Percentiles rank a stretch among this genome's conserved stretches.
phyloP scores from a whole-genome alignment of 2,113 vertebrate genomes.

The Lepus americanus region DNA sequence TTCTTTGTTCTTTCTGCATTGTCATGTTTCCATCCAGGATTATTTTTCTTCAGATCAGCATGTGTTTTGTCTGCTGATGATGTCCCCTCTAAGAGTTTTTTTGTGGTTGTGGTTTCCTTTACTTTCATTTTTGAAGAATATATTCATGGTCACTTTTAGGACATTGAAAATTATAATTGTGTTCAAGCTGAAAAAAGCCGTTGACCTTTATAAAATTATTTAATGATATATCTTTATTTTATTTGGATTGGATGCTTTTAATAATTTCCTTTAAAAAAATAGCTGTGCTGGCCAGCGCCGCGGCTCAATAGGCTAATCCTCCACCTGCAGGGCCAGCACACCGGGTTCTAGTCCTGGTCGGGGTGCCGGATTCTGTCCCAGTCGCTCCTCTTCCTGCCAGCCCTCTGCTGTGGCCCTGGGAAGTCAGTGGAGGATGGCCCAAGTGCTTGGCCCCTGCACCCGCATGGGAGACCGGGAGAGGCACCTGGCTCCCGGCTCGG shows the following conservation, averaged over 20 bases:
- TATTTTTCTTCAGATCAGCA: neutral
- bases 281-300: too few species aligned
- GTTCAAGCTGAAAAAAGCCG: neutral
- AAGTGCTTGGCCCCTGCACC: too few species aligned
- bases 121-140: neutral
- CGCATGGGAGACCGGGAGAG: too few species aligned
- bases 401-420: too few species aligned
- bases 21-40: neutral
- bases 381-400: too few species aligned
- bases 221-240: conserved; percentile 9
- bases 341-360: too few species aligned
- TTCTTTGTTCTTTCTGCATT: neutral
- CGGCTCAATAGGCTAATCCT: too few species aligned
- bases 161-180: conserved; percentile 29
- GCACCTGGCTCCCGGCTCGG: too few species aligned
- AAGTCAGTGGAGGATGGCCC: too few species aligned
- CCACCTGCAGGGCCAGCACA: too few species aligned
- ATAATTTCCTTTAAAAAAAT: neutral
- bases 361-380: too few species aligned
- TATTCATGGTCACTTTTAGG: neutral
- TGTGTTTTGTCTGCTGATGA: neutral
- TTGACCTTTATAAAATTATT: neutral
- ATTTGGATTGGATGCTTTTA: neutral
- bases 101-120: neutral
- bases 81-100: neutral